Conservation (phyloP, 1,140 invertebrate genomes). For the Anastrepha obliqua region DNA sequence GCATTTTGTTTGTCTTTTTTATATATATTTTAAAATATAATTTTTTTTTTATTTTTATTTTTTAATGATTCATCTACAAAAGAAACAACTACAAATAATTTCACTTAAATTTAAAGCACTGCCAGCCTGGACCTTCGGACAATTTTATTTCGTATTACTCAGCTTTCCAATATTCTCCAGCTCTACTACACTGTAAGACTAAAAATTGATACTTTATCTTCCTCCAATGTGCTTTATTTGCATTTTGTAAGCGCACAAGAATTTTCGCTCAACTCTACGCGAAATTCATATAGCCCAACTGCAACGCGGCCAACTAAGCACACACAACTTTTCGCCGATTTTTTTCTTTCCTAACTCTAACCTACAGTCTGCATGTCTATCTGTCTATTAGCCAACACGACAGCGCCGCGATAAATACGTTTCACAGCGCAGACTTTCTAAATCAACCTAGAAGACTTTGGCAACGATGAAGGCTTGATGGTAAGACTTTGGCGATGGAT, state of each 20-base stretch:
- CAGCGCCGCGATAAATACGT: slow-evolving; percentile 41
- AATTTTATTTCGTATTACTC: no score
- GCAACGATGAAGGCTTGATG: neutral
- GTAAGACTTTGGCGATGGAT: slow-evolving; percentile 7
- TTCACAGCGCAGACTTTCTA: slow-evolving; percentile 34
- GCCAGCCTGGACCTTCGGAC: no score
- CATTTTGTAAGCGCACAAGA: slow-evolving; percentile 15
- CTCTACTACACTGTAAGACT: neutral
- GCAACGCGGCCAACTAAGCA: no score
- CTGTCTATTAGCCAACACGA: slow-evolving; percentile 42
- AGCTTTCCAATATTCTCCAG: neutral
- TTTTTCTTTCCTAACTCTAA: neutral
- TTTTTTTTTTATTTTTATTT: no score
- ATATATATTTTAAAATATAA: no score
- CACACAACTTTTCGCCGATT: neutral
- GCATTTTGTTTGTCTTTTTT: neutral
- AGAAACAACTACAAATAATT: no score
- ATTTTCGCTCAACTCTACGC: neutral
- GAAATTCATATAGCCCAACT: neutral
- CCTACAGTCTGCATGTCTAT: slow-evolving; percentile 20
- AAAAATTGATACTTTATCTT: neutral
- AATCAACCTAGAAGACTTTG: slow-evolving; percentile 50
- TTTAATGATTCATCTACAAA: no score
- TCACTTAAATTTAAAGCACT: no score
- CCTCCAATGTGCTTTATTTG: slow-evolving; percentile 30